Conservation (phyloP, 2,113 vertebrate genomes). For the Chloebia gouldiae region DNA sequence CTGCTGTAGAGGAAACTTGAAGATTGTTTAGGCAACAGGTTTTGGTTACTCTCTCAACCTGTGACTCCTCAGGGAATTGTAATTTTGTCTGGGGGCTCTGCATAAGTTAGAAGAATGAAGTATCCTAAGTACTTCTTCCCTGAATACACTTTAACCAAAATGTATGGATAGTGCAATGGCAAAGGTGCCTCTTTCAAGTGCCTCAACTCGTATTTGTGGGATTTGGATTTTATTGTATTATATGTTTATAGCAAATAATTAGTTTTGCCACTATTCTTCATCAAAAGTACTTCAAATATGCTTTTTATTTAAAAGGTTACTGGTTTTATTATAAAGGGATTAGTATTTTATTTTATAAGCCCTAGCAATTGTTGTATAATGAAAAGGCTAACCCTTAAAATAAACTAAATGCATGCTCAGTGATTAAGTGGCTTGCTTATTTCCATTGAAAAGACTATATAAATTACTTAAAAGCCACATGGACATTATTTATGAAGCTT, state of each 20-base stretch:
- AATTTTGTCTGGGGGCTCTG: background rate
- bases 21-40: background rate
- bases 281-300: background rate
- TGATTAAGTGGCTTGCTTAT: constrained; percentile 41
- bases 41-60: background rate
- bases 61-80: background rate
- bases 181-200: background rate
- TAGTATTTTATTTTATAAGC: constrained; percentile 55
- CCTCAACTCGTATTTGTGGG: background rate
- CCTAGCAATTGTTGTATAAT: constrained; percentile 16
- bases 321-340: constrained; percentile 38
- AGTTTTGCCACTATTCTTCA: background rate
- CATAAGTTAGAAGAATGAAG: fast-evolving
- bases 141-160: background rate
- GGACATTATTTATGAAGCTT: constrained; percentile 39
- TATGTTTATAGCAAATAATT: background rate
- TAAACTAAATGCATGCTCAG: constrained; percentile 44
- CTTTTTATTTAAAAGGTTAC: constrained; percentile 21
- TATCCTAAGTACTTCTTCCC: background rate
- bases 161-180: background rate
- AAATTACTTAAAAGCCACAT: constrained; percentile 51
- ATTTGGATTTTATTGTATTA: background rate
- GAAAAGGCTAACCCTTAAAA: constrained; percentile 35
- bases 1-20: background rate
- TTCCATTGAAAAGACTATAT: constrained; percentile 48